Percentiles rank a stretch among this genome's conserved stretches.
Conservation (phyloP, 2,888 invertebrate genomes). For the Hipparchia semele region DNA sequence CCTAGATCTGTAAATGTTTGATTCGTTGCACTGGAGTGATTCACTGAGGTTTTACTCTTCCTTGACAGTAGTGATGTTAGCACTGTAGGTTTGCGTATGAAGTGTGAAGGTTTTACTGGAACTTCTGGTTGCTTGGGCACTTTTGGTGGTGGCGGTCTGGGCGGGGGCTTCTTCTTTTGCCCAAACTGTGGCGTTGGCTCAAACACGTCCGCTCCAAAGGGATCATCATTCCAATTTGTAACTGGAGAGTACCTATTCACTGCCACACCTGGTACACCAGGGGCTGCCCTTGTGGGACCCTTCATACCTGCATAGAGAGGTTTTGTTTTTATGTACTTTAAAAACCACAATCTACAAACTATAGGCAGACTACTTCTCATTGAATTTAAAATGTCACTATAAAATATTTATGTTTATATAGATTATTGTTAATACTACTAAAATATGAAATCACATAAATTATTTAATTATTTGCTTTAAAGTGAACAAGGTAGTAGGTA, state of each 20-base stretch:
- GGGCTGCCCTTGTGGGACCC: conserved; percentile 84
- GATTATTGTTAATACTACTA: background rate
- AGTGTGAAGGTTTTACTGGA: conserved; percentile 80
- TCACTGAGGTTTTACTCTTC: conserved; percentile 60
- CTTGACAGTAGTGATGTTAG: conserved; percentile 69
- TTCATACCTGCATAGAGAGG: conserved; percentile 78
- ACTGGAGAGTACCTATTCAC: conserved; percentile 80
- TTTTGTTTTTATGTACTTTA: background rate
- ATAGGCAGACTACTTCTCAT: too few species aligned
- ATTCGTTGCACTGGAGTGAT: conserved; percentile 46
- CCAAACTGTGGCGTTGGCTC: conserved; percentile 68
- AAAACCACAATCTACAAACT: background rate
- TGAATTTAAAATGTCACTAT: too few species aligned
- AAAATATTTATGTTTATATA: background rate
- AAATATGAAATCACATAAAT: background rate
- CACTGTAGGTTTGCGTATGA: conserved; percentile 76
- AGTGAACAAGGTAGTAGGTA: background rate
- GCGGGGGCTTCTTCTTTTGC: conserved; percentile 88
- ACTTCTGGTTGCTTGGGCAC: conserved; percentile 64
- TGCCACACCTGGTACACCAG: conserved; percentile 71
- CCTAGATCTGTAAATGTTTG: conserved; percentile 54
- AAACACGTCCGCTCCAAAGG: conserved; percentile 77
- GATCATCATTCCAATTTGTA: conserved; percentile 80
- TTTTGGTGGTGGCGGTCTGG: conserved; percentile 87
- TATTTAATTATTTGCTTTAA: background rate